Conservation (phyloP, 1,140 invertebrate genomes). For the Lepidurus apus region DNA sequence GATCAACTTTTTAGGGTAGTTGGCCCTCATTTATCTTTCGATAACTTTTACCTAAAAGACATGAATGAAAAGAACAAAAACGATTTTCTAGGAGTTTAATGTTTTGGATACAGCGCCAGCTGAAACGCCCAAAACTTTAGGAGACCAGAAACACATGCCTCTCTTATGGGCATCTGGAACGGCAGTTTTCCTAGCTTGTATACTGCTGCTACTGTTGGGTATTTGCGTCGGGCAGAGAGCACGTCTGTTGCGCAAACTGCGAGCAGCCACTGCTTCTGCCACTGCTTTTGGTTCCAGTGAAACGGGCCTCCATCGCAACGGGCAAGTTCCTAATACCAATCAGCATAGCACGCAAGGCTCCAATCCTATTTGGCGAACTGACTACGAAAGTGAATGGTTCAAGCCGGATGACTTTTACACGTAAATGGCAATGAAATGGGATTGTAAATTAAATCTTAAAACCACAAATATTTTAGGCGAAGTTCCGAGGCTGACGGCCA, state of each 20-base stretch:
- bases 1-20: conserved; percentile 78
- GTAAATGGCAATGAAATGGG: conserved; percentile 33
- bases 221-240: conserved; percentile 75
- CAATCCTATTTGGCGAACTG: conserved; percentile 91
- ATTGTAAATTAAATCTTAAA: conserved; percentile 30
- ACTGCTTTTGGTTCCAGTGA: conserved; percentile 64
- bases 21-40: conserved; percentile 35
- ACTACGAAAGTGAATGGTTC: conserved; percentile 91
- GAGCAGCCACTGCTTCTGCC: conserved; percentile 82
- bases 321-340: conserved; percentile 83
- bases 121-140: conserved; percentile 51
- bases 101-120: conserved; percentile 81
- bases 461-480: conserved; percentile 29
- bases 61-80: neutral
- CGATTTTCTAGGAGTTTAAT: conserved; percentile 64
- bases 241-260: conserved; percentile 76
- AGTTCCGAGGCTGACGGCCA: neutral
- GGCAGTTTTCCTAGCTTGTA: conserved; percentile 66
- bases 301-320: conserved; percentile 49
- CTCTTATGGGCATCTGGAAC: conserved; percentile 71
- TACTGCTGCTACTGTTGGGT: conserved; percentile 69
- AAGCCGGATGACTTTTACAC: conserved; percentile 64
- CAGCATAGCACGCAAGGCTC: conserved; percentile 88
- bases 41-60: neutral
- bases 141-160: conserved; percentile 48